Percentiles rank a stretch among this genome's conserved stretches.
Conservation (phyloP, 2,888 invertebrate species). For the Dolomedes plantarius region DNA sequence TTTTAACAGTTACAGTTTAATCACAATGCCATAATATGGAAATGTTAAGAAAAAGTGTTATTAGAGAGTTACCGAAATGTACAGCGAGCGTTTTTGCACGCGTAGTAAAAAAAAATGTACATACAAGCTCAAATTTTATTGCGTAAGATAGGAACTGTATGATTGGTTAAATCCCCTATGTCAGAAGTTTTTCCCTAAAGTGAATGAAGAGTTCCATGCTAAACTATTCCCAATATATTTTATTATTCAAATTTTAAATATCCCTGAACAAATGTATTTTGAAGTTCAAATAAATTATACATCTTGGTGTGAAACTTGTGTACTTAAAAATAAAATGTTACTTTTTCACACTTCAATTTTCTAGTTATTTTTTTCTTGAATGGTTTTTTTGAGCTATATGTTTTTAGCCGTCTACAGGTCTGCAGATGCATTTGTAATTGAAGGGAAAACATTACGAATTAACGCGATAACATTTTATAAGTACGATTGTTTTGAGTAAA, state of each 20-base stretch:
- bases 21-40: slow-evolving; percentile 20
- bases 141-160: slow-evolving; percentile 49
- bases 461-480: no score
- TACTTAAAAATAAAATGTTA: slow-evolving; percentile 52
- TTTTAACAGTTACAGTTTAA: slow-evolving; percentile 15
- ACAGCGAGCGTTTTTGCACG: slow-evolving; percentile 19
- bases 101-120: slow-evolving; percentile 30
- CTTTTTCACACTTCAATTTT: slow-evolving; percentile 57
- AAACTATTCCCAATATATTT: slow-evolving; percentile 74
- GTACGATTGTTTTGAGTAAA: no score
- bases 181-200: slow-evolving; percentile 42
- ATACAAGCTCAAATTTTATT: slow-evolving; percentile 68
- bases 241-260: slow-evolving; percentile 74
- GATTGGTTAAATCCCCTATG: slow-evolving; percentile 39
- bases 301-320: slow-evolving; percentile 72
- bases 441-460: no score
- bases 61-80: slow-evolving; percentile 26
- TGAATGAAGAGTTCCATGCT: slow-evolving; percentile 73
- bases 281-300: slow-evolving; percentile 71
- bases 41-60: slow-evolving; percentile 20
- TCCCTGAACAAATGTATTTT: slow-evolving; percentile 72
- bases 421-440: no score
- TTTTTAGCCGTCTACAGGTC: no score
- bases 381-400: no score
- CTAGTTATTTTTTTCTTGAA: not conserved